Percentiles rank a stretch among this genome's conserved stretches.
These are phyloP conservation scores for Macrophya alboannulata DNA, from an alignment of 2,888 invertebrate species.

Conservation along the genomic window DNA sequence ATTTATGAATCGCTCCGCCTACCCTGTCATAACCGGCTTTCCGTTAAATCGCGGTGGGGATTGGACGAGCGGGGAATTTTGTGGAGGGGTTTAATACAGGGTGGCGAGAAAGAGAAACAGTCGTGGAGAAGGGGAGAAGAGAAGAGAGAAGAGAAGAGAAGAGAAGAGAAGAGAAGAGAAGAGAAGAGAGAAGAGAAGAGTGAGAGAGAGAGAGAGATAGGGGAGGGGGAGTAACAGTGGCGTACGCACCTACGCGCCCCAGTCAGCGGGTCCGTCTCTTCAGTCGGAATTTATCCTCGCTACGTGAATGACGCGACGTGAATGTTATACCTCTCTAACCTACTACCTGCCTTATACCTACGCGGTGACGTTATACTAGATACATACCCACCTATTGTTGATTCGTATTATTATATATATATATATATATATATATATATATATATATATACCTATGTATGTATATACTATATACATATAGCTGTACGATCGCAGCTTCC, in stretches of 20 bases:
- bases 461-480: too few species aligned
- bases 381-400: neutral
- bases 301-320: slow-evolving; percentile 56
- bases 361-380: neutral
- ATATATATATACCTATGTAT: too few species aligned
- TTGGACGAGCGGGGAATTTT: slow-evolving; percentile 28
- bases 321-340: slow-evolving; percentile 4
- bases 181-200: slow-evolving; percentile 31
- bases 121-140: neutral
- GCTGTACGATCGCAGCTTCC: too few species aligned
- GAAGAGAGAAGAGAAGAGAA: neutral
- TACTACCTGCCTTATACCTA: neutral
- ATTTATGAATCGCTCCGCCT: slow-evolving; percentile 80
- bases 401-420: too few species aligned
- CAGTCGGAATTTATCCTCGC: slow-evolving; percentile 76
- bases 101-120: slow-evolving; percentile 17
- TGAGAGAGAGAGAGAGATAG: neutral
- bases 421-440: too few species aligned
- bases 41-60: slow-evolving; percentile 60
- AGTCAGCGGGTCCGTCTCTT: slow-evolving; percentile 73
- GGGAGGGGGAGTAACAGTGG: slow-evolving; percentile 35
- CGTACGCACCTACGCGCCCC: slow-evolving; percentile 66
- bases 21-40: slow-evolving; percentile 77
- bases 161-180: slow-evolving; percentile 19
- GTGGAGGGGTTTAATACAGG: slow-evolving; percentile 36